Evolutionary conservation across 2,797 vertebrate genomes (phyloP).

Genomic region (Peromyscus melanophrys): DNA sequence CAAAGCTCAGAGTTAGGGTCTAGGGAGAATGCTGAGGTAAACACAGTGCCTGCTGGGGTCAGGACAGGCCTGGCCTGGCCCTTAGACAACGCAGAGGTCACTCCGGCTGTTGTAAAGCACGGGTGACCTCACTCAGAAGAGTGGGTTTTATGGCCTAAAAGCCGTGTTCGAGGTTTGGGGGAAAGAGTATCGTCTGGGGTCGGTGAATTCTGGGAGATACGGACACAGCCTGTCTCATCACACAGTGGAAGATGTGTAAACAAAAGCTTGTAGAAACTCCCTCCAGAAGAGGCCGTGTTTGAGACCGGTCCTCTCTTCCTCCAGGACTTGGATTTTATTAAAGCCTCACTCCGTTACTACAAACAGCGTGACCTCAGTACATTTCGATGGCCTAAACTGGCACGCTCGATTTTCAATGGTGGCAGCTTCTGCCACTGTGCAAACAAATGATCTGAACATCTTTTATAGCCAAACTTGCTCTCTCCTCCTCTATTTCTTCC

Average conservation of each 20-base stretch:
- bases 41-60: neutral
- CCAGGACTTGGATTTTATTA: neutral
- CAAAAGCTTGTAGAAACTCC: neutral
- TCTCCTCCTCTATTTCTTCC: neutral
- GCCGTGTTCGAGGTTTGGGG: neutral
- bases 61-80: too few species aligned
- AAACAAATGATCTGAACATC: neutral
- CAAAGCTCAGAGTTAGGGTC: neutral
- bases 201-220: too few species aligned
- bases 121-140: neutral
- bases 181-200: neutral
- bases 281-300: neutral
- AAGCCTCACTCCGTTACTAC: neutral
- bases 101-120: neutral
- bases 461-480: neutral
- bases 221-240: too few species aligned
- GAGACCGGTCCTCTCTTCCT: neutral
- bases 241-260: too few species aligned
- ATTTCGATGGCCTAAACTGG: neutral
- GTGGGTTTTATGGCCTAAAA: neutral
- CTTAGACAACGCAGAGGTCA: neutral
- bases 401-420: neutral
- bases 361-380: neutral
- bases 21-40: neutral
- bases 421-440: neutral